phyloP scores from a whole-genome alignment of 2,888 invertebrate species.

The Clanis bilineata region DNA sequence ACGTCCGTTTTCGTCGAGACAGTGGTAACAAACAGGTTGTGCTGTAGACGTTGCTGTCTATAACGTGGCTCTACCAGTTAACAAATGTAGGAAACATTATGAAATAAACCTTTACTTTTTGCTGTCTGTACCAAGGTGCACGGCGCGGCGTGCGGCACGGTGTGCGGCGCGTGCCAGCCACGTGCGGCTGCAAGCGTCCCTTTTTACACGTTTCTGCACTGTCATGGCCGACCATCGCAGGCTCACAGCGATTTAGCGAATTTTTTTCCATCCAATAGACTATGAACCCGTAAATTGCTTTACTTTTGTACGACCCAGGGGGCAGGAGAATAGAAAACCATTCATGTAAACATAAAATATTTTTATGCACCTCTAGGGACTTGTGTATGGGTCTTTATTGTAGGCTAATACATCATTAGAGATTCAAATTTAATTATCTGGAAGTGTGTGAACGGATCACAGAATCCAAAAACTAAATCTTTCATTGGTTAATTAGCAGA shows the following conservation, averaged over 20 bases:
- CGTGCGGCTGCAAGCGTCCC: slow-evolving; percentile 52
- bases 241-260: slow-evolving; percentile 47
- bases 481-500: background rate
- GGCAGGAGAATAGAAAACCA: slow-evolving; percentile 49
- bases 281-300: slow-evolving; percentile 68
- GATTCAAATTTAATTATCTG: background rate
- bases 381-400: background rate
- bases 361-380: slow-evolving; percentile 42
- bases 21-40: no score
- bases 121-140: slow-evolving; percentile 69
- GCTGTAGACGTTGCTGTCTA: no score
- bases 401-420: background rate
- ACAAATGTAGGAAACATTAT: no score
- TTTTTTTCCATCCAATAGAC: slow-evolving; percentile 54
- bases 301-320: slow-evolving; percentile 58
- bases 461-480: background rate
- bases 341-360: slow-evolving; percentile 65
- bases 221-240: slow-evolving; percentile 66
- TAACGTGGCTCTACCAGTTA: no score
- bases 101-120: slow-evolving; percentile 41
- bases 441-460: background rate
- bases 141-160: slow-evolving; percentile 37
- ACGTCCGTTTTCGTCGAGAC: no score
- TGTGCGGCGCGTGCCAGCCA: slow-evolving; percentile 54
- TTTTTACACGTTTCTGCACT: slow-evolving; percentile 57